Conservation (phyloP, 2,888 invertebrate species). For the Pyralis farinalis region DNA sequence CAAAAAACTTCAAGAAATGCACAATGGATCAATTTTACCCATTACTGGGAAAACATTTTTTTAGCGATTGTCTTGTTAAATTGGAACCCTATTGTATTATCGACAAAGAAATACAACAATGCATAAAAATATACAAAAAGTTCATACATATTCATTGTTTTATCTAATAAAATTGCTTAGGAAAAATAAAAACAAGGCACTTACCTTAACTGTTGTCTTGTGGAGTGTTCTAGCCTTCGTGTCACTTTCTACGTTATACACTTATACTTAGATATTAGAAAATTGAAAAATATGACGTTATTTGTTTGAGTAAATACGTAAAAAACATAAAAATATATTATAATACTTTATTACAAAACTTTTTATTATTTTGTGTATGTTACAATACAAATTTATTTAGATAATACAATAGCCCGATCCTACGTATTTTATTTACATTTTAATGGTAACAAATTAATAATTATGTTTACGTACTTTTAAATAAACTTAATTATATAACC, state of each 20-base stretch:
- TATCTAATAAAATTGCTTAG: not conserved
- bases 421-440: conserved; percentile 49
- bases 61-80: conserved; percentile 6
- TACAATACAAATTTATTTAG: conserved; percentile 46
- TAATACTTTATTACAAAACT: conserved; percentile 70
- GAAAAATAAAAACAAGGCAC: not conserved
- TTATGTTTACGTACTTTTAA: conserved; percentile 53
- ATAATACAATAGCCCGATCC: conserved; percentile 46
- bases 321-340: conserved; percentile 32
- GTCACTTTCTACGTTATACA: too few species aligned
- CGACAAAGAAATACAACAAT: conserved; percentile 7
- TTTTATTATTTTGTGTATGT: conserved; percentile 40
- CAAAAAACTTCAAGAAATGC: not conserved
- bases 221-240: not conserved
- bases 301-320: conserved; percentile 12
- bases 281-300: too few species aligned
- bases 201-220: conserved; percentile 1
- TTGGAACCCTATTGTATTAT: conserved; percentile 4
- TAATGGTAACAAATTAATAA: conserved; percentile 63
- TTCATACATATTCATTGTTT: not conserved
- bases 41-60: conserved; percentile 9
- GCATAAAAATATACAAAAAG: not conserved
- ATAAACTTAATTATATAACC: conserved; percentile 53
- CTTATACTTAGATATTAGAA: too few species aligned
- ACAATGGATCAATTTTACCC: conserved; percentile 6